These are phyloP conservation scores for Butastur rufipennis DNA, from an alignment of 2,113 vertebrate genomes.

Conservation along the genomic window DNA sequence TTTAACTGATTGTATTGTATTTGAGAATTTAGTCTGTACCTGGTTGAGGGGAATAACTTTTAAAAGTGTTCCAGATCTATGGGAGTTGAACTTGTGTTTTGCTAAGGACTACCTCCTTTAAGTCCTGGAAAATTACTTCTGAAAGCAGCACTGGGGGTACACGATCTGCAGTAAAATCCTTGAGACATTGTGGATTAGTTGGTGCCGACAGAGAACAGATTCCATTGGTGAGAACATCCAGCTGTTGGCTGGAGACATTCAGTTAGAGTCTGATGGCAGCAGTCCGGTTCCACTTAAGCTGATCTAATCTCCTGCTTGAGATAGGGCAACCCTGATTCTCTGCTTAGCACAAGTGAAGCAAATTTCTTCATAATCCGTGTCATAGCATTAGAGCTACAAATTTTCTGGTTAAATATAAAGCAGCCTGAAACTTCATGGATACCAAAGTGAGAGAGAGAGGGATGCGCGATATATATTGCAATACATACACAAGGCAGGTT, in stretches of 20 bases:
- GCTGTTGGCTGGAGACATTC: not conserved
- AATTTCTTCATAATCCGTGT: not conserved
- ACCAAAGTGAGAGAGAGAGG: not conserved
- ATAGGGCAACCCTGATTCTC: not conserved
- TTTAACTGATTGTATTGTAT: not conserved
- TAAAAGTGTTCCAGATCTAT: not conserved
- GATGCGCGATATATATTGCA: not conserved
- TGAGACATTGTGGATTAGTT: not conserved
- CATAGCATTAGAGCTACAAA: not conserved
- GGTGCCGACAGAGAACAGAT: not conserved
- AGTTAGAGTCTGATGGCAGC: not conserved
- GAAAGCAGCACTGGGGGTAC: not conserved
- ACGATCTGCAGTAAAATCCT: not conserved
- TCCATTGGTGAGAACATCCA: not conserved
- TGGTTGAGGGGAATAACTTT: not conserved
- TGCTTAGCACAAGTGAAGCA: not conserved
- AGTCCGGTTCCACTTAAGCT: not conserved
- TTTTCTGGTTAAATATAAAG: not conserved
- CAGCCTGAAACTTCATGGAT: not conserved
- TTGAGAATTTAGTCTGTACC: not conserved
- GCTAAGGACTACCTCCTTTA: not conserved
- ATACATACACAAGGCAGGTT: not conserved
- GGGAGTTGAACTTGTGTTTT: not conserved
- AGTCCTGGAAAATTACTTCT: not conserved
- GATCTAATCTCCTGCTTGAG: not conserved